Evolutionary conservation across 2,888 invertebrate genomes (phyloP).

Genomic region (Drosophila cracens): DNA sequence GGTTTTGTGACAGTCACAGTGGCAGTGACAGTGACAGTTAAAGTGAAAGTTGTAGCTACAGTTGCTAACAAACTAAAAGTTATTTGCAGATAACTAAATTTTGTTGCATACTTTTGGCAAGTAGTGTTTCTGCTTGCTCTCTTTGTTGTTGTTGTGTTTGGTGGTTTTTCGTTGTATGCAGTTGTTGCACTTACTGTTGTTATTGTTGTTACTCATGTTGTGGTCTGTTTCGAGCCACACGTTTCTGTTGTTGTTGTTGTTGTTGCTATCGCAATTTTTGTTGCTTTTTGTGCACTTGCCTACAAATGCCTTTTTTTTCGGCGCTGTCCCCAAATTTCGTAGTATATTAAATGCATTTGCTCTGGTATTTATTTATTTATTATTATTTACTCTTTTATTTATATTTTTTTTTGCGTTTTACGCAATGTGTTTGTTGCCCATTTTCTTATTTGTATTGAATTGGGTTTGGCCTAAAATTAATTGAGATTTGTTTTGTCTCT

Average conservation of each 20-base stretch:
- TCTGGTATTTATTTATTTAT: neutral
- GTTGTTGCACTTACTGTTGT: slow-evolving; percentile 15
- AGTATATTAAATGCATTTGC: slow-evolving; percentile 11
- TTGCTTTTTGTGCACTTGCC: slow-evolving; percentile 1
- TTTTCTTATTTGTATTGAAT: neutral
- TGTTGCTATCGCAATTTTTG: neutral
- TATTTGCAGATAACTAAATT: slow-evolving; percentile 9
- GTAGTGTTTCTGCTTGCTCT: slow-evolving; percentile 15
- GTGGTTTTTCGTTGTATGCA: slow-evolving; percentile 18
- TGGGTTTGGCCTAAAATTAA: slow-evolving; percentile 15
- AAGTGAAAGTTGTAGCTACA: slow-evolving; percentile 1
- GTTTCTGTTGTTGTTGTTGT: slow-evolving; percentile 23
- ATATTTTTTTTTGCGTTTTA: neutral
- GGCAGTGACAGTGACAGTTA: neutral
- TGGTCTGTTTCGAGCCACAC: slow-evolving; percentile 9
- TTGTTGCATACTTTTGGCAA: slow-evolving; percentile 14
- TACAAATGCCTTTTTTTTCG: slow-evolving; percentile 39
- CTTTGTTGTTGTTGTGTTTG: slow-evolving; percentile 21
- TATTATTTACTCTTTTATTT: neutral
- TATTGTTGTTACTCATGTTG: slow-evolving; percentile 10
- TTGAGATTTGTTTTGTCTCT: slow-evolving; percentile 25
- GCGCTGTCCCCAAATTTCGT: slow-evolving; percentile 15
- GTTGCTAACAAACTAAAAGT: slow-evolving; percentile 12
- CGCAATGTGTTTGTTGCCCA: neutral
- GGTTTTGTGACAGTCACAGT: neutral